Base-by-base conservation (phyloP, 2,113 vertebrate species). In the Atlantisia rogersi region DNA sequence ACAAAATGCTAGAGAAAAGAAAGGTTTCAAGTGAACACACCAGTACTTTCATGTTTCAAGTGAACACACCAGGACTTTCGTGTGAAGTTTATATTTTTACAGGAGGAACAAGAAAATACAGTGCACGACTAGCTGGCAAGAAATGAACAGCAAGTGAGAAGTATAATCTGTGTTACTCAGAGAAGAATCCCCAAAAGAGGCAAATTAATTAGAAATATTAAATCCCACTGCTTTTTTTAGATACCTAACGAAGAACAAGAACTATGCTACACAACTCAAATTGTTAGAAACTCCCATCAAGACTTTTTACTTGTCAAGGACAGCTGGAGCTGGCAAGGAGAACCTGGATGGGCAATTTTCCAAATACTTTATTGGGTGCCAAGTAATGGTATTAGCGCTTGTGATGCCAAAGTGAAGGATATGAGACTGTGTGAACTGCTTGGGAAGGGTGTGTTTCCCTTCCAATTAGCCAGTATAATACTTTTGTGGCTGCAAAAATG, bases 141-240 rank as follows among this genome's bases (percentile, higher is more conserved):
- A 78, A 86, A 93, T 88, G 64, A 84, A 84, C 65, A 89, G 91
- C 46, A 86, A 50, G 50, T 88, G 55, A 88, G 53, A 75, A 84
- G 31, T 62, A 77, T 4, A 74, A 55, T 44, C 42, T 84, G 48
- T 39, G 20, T 15, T 39, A 63, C 22, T 75, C 60, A 92, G 39
- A 71, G 75, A 94, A 90, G 19, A 37, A 94, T 90, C 17, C 19
- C 42, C 46, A 21, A 81, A 82, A 70, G 46, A 94, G 50, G 56
- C 5, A 90, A 83, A 31, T 83, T 93, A 83, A 92, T 77, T 63
- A 93, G 50, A 90, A 90, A 83, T 58, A 1, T 92, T 73, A 88
- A 96, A 70, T 6, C 20, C 28, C 25, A 12, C 14, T 77, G 55
- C 10, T 88, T 82, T 87, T 75, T 75, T 78, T 15, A 69, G 55